Conservation (phyloP, 2,888 invertebrate species). For the Tiphia femorata region DNA sequence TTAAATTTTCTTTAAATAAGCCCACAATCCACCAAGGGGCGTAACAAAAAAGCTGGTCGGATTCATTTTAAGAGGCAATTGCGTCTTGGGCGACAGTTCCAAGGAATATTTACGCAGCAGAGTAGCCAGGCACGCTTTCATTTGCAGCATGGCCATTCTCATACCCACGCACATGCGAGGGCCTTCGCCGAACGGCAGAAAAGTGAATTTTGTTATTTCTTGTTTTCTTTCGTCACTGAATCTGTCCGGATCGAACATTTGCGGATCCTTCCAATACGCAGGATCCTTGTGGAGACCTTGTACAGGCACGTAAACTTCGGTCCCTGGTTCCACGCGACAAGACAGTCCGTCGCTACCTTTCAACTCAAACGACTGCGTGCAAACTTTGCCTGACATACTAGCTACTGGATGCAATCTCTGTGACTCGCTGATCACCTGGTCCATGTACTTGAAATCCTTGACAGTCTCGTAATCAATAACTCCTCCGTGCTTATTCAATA, state of each 20-base stretch:
- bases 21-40: conserved; percentile 41
- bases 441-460: conserved; percentile 71
- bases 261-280: conserved; percentile 46
- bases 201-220: conserved; percentile 35
- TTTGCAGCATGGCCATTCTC: conserved; percentile 45
- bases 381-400: conserved; percentile 32
- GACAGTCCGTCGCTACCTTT: conserved; percentile 49
- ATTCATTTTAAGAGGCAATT: conserved; percentile 34
- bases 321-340: conserved; percentile 39
- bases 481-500: conserved; percentile 58
- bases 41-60: conserved; percentile 2
- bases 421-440: conserved; percentile 67
- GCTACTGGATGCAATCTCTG: conserved; percentile 35
- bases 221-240: conserved; percentile 43
- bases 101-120: conserved; percentile 41
- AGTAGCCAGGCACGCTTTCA: conserved; percentile 40
- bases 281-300: conserved; percentile 39
- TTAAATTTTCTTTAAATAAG: conserved; percentile 29
- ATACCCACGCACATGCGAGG: conserved; percentile 56
- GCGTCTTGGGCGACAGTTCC: conserved; percentile 41
- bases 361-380: conserved; percentile 40
- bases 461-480: conserved; percentile 69
- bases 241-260: conserved; percentile 51
- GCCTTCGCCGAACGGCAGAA: conserved; percentile 56
- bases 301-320: conserved; percentile 30